Evolutionary conservation across 2,113 vertebrate genomes (phyloP).

Genomic region (Telmatochromis brachygnathus): DNA sequence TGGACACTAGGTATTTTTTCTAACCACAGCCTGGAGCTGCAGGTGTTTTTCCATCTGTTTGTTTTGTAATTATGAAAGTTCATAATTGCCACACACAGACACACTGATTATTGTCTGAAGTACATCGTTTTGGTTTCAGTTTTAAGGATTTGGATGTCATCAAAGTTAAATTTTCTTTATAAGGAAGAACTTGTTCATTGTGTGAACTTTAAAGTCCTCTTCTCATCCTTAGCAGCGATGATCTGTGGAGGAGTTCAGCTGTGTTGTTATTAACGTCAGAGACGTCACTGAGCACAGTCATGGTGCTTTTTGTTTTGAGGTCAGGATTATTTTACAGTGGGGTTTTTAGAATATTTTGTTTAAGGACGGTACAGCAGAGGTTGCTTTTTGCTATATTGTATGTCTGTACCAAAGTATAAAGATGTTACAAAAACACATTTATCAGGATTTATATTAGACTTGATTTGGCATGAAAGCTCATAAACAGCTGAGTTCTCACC

Average conservation of each 20-base stretch:
- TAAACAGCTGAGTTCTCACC: background rate
- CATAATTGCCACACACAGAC: background rate
- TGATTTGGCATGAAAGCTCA: background rate
- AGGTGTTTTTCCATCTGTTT: background rate
- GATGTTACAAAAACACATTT: background rate
- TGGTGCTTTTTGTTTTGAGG: background rate
- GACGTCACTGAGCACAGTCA: background rate
- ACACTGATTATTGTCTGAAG: background rate
- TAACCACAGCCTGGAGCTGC: background rate
- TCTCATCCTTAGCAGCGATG: background rate
- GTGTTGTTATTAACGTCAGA: background rate
- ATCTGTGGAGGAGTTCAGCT: background rate
- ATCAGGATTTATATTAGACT: background rate
- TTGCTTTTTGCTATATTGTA: accelerated
- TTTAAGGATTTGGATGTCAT: background rate
- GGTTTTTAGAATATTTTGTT: background rate
- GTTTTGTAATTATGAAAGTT: background rate
- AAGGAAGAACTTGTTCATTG: background rate
- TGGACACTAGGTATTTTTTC: background rate
- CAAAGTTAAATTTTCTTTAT: background rate
- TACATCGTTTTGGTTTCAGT: background rate
- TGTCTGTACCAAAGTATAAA: background rate
- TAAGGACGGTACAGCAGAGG: accelerated
- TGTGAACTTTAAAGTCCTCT: background rate
- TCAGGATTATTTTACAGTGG: background rate